A percentile compares a stretch with the other conserved stretches of the same genome.
These are phyloP conservation scores for Forbesichthys agassizii DNA, from an alignment of 2,113 vertebrate species.

Conservation along the genomic window DNA sequence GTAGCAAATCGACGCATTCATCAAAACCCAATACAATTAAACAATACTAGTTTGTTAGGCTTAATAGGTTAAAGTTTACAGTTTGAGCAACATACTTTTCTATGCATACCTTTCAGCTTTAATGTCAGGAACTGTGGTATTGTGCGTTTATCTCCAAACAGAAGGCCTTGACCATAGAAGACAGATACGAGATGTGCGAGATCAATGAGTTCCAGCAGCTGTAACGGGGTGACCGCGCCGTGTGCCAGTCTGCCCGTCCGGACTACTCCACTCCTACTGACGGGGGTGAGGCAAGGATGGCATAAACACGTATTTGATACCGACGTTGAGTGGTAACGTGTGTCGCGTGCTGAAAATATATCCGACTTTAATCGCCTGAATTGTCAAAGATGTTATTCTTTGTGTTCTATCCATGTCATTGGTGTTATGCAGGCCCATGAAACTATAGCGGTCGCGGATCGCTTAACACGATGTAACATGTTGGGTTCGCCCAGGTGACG, in stretches of 20 bases:
- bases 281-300: slow-evolving; percentile 53
- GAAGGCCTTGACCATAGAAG: not conserved
- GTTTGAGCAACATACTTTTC: not conserved
- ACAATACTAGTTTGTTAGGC: not conserved
- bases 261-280: slow-evolving; percentile 59
- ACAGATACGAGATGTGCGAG: not conserved
- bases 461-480: slow-evolving; percentile 70
- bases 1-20: not conserved
- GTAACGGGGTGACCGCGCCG: slow-evolving; percentile 38
- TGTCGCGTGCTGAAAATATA: slow-evolving; percentile 20
- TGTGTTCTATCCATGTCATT: not conserved
- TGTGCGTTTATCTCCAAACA: not conserved
- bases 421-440: slow-evolving; percentile 42
- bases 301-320: slow-evolving; percentile 35
- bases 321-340: slow-evolving; percentile 37
- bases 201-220: slow-evolving; percentile 20
- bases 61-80: not conserved
- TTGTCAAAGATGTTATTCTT: not conserved
- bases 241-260: slow-evolving; percentile 54
- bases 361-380: not conserved
- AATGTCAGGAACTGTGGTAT: too few species aligned
- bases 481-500: slow-evolving; percentile 61
- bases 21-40: not conserved
- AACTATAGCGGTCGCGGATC: slow-evolving; percentile 55
- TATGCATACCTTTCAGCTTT: not conserved